Base-by-base conservation (phyloP, 2,797 vertebrate species). In the Sorex maritimensis region DNA sequence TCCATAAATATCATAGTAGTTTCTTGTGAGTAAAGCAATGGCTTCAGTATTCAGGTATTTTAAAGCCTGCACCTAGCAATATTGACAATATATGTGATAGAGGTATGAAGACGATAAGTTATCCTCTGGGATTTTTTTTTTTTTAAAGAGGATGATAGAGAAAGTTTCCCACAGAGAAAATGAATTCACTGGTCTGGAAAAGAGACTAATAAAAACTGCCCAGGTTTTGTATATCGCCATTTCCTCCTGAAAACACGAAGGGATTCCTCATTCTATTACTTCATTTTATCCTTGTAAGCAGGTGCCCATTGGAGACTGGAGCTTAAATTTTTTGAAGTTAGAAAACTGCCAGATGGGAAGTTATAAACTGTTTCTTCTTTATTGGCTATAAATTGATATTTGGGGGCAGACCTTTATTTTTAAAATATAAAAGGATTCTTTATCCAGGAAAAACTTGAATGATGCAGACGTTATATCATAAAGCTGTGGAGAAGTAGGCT, bases 141-240 rank as follows among this genome's bases (percentile, higher is more conserved):
- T 30, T 30, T 72, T 83, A 89, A 89, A 34, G 30, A 81, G 23
- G 23, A 81, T 94, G 80, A 69, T 34, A 92, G 72, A 68, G 38
- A 58, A 26, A 49, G 1, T 13, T 94, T 91, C 61, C 28, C 55
- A 75, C 61, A 38, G 77, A 94, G 90, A 46, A 88, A 92, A 93
- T 83, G 46, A 86, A 84, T 87, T 83, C 81, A 90, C 46, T 73
- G 63, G 7, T 84, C 23, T 87, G 49, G 68, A 83, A 90, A 75
- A 72, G 55, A 93, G 78, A 91, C 58, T 68, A 92, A 81, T 81
- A 90, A 96, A 96, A 95, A 90, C n/a, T 63, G 28, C 46, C 15
- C 21, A 46, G 24, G 69, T 67, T 94, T 84, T 78, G 38, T 86
- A 63, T 84, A 72, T 81, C 78, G 72, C 63, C 52, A 28, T 81